Conservation (phyloP, 2,888 invertebrate species). For the Bedellia somnulentella region DNA sequence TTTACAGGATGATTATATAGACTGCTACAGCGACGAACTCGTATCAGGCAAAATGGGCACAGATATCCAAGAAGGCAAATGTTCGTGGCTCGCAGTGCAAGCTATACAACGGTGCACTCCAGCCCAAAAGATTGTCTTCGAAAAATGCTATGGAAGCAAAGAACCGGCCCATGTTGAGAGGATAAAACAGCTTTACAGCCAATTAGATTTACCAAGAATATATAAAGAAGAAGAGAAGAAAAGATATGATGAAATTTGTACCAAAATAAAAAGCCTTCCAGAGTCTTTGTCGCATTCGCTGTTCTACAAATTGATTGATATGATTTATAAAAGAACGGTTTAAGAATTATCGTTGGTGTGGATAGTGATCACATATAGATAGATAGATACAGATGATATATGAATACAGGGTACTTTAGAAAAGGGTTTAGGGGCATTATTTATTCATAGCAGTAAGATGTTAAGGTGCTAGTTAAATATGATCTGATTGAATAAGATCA, state of each 20-base stretch:
- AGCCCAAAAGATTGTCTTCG: conserved; percentile 63
- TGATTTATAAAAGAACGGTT: conserved; percentile 54
- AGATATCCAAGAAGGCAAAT: conserved; percentile 70
- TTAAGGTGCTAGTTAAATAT: no score
- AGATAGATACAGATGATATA: no score
- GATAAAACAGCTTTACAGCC: conserved; percentile 24
- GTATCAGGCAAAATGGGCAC: conserved; percentile 9
- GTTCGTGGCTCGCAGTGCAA: conserved; percentile 81
- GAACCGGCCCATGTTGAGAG: conserved; percentile 57
- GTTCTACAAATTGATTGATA: conserved; percentile 70
- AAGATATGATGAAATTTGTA: conserved; percentile 65
- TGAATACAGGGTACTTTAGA: no score
- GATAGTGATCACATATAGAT: no score
- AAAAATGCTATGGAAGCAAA: conserved; percentile 66
- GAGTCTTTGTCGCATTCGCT: conserved; percentile 69
- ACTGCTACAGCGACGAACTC: conserved; percentile 82
- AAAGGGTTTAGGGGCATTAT: no score
- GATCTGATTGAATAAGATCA: no score
- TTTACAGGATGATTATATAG: conserved; percentile 76
- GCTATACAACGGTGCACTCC: conserved; percentile 70
- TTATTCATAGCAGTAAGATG: no score
- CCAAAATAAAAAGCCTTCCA: conserved; percentile 72
- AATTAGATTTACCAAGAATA: conserved; percentile 64
- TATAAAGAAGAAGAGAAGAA: conserved; percentile 24
- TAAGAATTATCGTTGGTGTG: no score